Evolutionary conservation across 2,797 vertebrate species (phyloP), one percentile per base, ranked within the genome.

Genomic region (Tamandua tetradactyla): DNA sequence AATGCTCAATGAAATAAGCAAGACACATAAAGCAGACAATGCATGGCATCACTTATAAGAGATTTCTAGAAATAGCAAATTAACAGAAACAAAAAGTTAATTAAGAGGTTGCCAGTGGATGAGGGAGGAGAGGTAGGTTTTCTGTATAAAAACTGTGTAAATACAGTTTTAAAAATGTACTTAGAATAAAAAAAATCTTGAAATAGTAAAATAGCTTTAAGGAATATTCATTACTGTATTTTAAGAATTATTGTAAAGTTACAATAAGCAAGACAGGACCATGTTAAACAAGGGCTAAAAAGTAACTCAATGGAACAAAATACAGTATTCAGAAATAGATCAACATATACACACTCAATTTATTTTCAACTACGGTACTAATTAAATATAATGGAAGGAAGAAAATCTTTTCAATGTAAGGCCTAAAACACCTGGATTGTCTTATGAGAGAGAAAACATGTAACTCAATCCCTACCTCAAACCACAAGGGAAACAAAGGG

Each of bases 171-270:
- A n/a, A n/a, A n/a, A n/a, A n/a, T n/a, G n/a, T n/a, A n/a, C 12
- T 40, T 64, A 20, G 62, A 49, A 47, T 22, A 57, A 69, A 37
- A 22, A 68, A 83, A 76, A 37, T 37, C 25, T 74, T 74, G n/a
- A 86, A 94, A 9, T 86, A 86, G 40, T 81, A 74, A 86, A 94
- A 64, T 49, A 79, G 35, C 37, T 9, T 81, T 81, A 59, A 22
- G 42, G 18, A 35, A 27, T 44, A 80, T 66, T 90, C n/a, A 59
- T 35, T 68, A 57, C 32, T 22, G 37, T 59, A 32, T 61, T 87
- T 82, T 5, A 87, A 69, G n/a, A 94, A 82, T 91, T 44, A 62
- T 42, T 87, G 52, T 52, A 76, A 76, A 52, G 32, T 69, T 82
- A 69, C 4, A 30, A 23, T 78, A 84, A 94, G 75, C 12, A 68